phyloP scores from a whole-genome alignment of 2,888 invertebrate genomes.

The Cancer borealis region DNA sequence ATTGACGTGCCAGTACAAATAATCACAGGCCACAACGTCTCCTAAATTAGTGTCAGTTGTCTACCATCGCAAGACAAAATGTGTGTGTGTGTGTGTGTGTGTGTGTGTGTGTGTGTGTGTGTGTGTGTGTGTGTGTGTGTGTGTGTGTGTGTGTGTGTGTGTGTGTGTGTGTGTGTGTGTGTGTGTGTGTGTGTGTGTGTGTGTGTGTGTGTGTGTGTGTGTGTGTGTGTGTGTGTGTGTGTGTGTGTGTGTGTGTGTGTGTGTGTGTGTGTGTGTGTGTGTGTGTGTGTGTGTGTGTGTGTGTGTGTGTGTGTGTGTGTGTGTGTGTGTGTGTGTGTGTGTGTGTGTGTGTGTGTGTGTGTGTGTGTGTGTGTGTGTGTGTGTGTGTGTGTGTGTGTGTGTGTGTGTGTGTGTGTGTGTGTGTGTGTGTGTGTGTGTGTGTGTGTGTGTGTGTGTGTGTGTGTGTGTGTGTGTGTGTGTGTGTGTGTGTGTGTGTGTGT shows the following conservation, averaged over 20 bases:
- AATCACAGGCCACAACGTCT: not conserved
- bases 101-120: conserved; percentile 37
- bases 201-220: not conserved
- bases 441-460: not conserved
- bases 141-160: not conserved
- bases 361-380: not conserved
- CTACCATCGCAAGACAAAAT: not conserved
- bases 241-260: conserved; percentile 18
- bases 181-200: not conserved
- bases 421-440: conserved; percentile 37
- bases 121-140: conserved; percentile 2
- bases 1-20: not conserved
- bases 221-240: conserved; percentile 43
- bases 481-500: not conserved
- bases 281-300: too few relatives aligned
- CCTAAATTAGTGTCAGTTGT: not conserved
- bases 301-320: conserved; percentile 17
- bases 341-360: conserved; percentile 12
- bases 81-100: conserved; percentile 25
- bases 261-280: not conserved
- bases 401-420: conserved; percentile 28
- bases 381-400: not conserved
- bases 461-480: not conserved
- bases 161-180: not conserved
- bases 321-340: conserved; percentile 39